Percentiles rank a stretch among this genome's conserved stretches.
Evolutionary conservation across 2,888 invertebrate species (phyloP).

Genomic region (Acronicta aceris): DNA sequence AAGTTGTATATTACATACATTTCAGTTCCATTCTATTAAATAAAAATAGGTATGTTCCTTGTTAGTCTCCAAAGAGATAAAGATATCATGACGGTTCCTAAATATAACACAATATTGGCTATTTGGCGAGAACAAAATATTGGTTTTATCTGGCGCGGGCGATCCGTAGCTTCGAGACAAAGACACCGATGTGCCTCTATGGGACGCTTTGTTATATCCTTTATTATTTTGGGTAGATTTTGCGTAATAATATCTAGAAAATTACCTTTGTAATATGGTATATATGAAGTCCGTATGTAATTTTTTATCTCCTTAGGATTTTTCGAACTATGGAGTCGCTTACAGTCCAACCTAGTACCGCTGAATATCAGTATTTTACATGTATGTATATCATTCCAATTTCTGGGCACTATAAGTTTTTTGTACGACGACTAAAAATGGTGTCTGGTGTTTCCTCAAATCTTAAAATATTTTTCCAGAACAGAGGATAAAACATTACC

Average conservation of each 20-base stretch:
- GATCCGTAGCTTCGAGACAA: constrained; percentile 29
- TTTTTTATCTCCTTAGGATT: too few relatives aligned
- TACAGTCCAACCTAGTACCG: too few relatives aligned
- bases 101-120: constrained; percentile 53
- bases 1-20: not conserved
- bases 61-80: constrained; percentile 38
- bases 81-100: constrained; percentile 44
- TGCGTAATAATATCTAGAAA: constrained; percentile 8
- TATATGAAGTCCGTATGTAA: too few relatives aligned
- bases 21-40: constrained; percentile 13
- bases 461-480: too few relatives aligned
- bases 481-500: not conserved
- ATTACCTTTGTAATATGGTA: too few relatives aligned
- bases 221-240: constrained; percentile 19
- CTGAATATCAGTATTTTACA: too few relatives aligned
- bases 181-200: constrained; percentile 12
- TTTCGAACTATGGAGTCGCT: too few relatives aligned
- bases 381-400: too few relatives aligned
- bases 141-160: constrained; percentile 41
- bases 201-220: constrained; percentile 25
- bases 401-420: too few relatives aligned
- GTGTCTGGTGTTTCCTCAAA: too few relatives aligned
- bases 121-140: constrained; percentile 48
- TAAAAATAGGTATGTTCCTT: constrained; percentile 12
- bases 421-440: too few relatives aligned